phyloP scores from a whole-genome alignment of 2,797 vertebrate species.

The Ispidina picta region DNA sequence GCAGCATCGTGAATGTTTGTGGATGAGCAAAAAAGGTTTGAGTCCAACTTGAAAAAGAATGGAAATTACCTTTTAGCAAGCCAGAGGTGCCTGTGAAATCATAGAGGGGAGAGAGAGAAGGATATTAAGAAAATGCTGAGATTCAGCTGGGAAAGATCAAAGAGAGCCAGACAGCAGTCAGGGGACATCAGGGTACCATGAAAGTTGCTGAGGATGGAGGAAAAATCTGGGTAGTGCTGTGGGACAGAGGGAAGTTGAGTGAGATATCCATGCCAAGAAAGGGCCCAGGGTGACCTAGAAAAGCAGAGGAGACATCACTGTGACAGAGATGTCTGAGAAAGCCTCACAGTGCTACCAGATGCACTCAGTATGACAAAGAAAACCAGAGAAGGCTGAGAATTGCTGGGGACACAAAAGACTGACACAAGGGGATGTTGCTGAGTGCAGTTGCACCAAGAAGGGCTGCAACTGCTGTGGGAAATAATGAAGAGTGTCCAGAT shows the following conservation, averaged over 20 bases:
- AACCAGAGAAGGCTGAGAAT: background rate
- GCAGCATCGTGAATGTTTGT: background rate
- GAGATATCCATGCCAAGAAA: slow-evolving; percentile 4
- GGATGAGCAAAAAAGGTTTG: background rate
- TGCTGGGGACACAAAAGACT: background rate
- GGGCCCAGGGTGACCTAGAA: background rate
- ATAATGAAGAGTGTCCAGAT: background rate
- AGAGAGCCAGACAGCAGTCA: slow-evolving; percentile 48
- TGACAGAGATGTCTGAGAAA: slow-evolving; percentile 14
- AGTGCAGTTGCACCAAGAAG: background rate
- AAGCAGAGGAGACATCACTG: background rate
- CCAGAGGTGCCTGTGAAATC: slow-evolving; percentile 30
- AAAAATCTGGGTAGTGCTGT: slow-evolving; percentile 16
- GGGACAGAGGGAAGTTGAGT: background rate
- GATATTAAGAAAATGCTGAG: background rate
- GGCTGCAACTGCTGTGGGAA: background rate
- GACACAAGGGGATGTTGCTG: background rate
- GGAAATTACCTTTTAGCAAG: slow-evolving; percentile 34
- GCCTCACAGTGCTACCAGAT: background rate
- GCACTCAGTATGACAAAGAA: background rate
- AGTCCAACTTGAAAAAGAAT: slow-evolving; percentile 19
- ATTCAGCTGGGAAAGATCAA: slow-evolving; percentile 61
- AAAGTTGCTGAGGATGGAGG: slow-evolving; percentile 50
- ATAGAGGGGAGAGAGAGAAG: background rate
- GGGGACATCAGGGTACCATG: slow-evolving; percentile 38